Base-by-base conservation (phyloP, 2,888 invertebrate species). In the Diarsia mendica region DNA sequence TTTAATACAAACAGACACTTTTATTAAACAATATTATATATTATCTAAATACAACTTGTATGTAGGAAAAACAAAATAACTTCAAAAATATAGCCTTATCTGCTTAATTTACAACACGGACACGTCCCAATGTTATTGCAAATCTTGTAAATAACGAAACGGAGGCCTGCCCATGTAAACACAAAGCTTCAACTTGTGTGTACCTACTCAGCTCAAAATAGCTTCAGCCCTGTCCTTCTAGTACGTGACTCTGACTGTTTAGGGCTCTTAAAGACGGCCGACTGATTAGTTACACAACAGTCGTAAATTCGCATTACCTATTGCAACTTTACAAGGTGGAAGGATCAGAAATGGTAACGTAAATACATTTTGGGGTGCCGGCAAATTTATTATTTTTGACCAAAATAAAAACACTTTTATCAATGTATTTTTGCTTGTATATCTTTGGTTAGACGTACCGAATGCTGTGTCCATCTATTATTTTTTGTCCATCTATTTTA, bases 101-200 rank as follows among this genome's bases (percentile, higher is more conserved):
- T 51, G 4, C n/a, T 23, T 4, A 55, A 66, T 68, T 67, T 13
- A 48, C 44, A 83, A 49, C 44, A 46, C 51, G 23, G 58, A 44
- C 80, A 81, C 81, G 80, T 83, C 20, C 60, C 51, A 69, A 69
- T n/a, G 33, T 67, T 83, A 79, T 79, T 61, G 46, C 48, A 64
- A 83, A 80, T 83, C 80, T 73, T 74, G 70, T 75, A 74, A 72
- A 84, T 72, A 84, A 80, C 48, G 64, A 74, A 80, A 39, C n/a
- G n/a, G 28, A 23, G 39, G 13, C 49, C 55, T 28, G 55, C 63
- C 55, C 28, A 72, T 67, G 75, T 67, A 60, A 60, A 72, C 28
- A 61, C 49, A 70, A 15, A 61, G 39, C 44, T 46, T 66, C 53
- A 67, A 67, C 58, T 75, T 58, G 3, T 69, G 18, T 39, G 60